These are phyloP conservation scores for Streptopelia turtur DNA, from an alignment of 2,797 vertebrate genomes.

Conservation along the genomic window DNA sequence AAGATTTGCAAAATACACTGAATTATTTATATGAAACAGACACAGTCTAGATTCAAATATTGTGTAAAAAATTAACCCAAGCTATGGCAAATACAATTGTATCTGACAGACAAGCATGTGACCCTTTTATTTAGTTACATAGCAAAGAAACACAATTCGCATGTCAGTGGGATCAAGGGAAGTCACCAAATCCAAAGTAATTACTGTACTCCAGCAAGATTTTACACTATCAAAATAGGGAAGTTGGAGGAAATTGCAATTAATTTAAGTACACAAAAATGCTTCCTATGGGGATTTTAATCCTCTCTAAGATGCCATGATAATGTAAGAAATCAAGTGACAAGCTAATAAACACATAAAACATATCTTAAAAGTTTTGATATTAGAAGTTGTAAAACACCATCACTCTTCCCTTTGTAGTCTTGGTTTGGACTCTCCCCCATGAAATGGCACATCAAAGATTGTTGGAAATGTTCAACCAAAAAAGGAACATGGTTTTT, in stretches of 20 bases:
- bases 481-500: conserved; percentile 58
- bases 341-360: background rate
- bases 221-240: background rate
- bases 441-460: conserved; percentile 7
- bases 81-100: background rate
- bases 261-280: background rate
- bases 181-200: background rate
- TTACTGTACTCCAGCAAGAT: background rate
- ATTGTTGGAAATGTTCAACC: background rate
- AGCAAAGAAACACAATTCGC: conserved; percentile 13
- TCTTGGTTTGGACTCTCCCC: conserved; percentile 48
- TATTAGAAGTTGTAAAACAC: conserved; percentile 39
- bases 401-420: conserved; percentile 11
- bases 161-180: background rate
- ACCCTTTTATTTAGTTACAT: background rate
- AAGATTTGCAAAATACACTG: background rate
- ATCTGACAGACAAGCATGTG: background rate
- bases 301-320: background rate
- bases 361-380: background rate
- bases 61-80: conserved; percentile 13
- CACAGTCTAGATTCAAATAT: conserved; percentile 9
- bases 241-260: background rate
- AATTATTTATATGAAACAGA: conserved; percentile 1
- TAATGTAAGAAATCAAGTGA: background rate
- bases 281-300: background rate